These are phyloP conservation scores for Vulpes lagopus DNA, from an alignment of 2,113 vertebrate genomes.

Conservation along the genomic window DNA sequence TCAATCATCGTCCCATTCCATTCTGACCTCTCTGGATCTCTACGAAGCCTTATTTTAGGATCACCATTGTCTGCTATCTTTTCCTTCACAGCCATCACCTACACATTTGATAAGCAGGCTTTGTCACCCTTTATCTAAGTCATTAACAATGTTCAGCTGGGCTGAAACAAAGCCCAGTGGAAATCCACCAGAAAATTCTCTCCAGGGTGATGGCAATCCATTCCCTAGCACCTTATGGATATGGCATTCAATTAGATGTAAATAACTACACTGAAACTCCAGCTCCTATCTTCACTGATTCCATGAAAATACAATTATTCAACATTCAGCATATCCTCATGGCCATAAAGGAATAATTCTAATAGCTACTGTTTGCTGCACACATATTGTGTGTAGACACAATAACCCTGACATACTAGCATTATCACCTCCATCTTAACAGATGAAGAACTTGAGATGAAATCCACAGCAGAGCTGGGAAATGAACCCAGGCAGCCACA, in stretches of 20 bases:
- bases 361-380: background rate
- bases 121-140: background rate
- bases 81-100: background rate
- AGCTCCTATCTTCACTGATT: background rate
- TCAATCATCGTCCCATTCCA: too few relatives aligned
- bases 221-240: background rate
- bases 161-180: background rate
- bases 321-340: background rate
- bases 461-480: background rate
- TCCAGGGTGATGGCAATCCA: background rate
- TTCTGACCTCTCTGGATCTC: background rate
- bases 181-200: background rate
- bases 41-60: background rate
- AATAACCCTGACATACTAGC: background rate
- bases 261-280: background rate
- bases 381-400: too few relatives aligned
- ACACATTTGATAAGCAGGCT: background rate
- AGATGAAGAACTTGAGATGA: background rate
- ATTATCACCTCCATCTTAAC: background rate
- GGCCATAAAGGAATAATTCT: background rate
- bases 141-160: background rate
- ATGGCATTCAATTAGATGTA: background rate
- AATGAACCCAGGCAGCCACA: background rate
- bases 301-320: background rate
- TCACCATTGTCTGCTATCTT: background rate